Conservation (phyloP, 2,113 vertebrate species). For the Psammodynastes pulverulentus region DNA sequence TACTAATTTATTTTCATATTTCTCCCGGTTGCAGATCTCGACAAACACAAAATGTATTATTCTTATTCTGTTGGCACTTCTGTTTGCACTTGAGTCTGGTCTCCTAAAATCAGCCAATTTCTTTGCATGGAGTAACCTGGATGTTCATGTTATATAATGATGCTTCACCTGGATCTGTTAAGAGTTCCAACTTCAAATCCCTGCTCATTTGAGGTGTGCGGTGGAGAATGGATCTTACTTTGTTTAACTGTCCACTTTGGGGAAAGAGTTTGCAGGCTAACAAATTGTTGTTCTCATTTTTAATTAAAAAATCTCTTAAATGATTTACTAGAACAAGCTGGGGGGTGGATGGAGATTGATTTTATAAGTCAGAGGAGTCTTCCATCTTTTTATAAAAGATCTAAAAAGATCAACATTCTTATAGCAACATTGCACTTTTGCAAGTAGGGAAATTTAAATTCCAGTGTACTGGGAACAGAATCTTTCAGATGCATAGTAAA, state of each 20-base stretch:
- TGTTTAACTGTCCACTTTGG: not conserved
- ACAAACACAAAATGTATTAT: not conserved
- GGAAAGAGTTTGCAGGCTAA: not conserved
- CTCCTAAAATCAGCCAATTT: not conserved
- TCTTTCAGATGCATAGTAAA: not conserved
- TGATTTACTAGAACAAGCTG: not conserved
- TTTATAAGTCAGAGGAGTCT: not conserved
- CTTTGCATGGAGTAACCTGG: not conserved
- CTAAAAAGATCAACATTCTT: not conserved
- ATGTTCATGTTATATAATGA: not conserved
- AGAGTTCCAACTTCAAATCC: not conserved
- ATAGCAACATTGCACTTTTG: not conserved
- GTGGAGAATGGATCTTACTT: not conserved
- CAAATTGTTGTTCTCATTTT: not conserved
- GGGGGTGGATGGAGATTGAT: not conserved
- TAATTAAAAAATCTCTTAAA: not conserved
- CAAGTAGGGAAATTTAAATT: not conserved
- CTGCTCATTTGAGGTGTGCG: not conserved
- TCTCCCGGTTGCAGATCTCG: not conserved
- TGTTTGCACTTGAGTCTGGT: not conserved
- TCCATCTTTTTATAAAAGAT: not conserved
- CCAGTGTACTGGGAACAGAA: not conserved
- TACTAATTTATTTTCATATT: not conserved
- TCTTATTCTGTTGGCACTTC: not conserved
- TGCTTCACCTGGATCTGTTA: not conserved